These are phyloP conservation scores for Paelopatides confundens DNA, from an alignment of 53 echinoderm and acorn worm genomes.

Conservation along the genomic window DNA sequence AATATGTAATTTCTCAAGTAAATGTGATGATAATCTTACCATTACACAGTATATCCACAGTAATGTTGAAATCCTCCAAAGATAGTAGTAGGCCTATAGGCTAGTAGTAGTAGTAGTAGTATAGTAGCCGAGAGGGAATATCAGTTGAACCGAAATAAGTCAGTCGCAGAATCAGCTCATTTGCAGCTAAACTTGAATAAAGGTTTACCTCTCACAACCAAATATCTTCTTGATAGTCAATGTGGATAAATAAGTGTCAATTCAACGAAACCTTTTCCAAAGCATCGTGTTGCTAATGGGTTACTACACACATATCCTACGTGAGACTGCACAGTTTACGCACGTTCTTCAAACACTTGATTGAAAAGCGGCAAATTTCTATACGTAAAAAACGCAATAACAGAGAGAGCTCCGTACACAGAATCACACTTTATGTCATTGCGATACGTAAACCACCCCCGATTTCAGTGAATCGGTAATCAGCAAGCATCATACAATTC, in stretches of 20 bases:
- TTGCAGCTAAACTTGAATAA: background rate
- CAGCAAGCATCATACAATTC: conserved; percentile 15
- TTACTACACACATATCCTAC: background rate
- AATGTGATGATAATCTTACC: background rate
- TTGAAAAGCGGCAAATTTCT: background rate
- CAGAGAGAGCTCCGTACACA: background rate
- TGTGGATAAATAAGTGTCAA: background rate
- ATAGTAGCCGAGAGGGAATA: background rate
- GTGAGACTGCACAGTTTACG: background rate
- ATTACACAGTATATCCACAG: background rate
- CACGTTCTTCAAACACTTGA: background rate
- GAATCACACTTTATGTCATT: background rate
- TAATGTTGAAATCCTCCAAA: background rate
- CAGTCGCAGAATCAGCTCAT: no score
- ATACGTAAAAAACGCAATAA: conserved; percentile 3
- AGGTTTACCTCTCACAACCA: background rate
- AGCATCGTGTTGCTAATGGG: background rate
- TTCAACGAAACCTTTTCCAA: background rate
- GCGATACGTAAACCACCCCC: conserved; percentile 15
- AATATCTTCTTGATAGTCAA: background rate
- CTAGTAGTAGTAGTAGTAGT: no score
- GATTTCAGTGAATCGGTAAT: conserved; percentile 14
- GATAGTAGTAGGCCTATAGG: no score
- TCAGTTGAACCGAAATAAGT: no score
- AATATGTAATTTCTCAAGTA: no score